Base-by-base conservation (phyloP, 2,888 invertebrate species). In the Orchesellides sinensis region DNA sequence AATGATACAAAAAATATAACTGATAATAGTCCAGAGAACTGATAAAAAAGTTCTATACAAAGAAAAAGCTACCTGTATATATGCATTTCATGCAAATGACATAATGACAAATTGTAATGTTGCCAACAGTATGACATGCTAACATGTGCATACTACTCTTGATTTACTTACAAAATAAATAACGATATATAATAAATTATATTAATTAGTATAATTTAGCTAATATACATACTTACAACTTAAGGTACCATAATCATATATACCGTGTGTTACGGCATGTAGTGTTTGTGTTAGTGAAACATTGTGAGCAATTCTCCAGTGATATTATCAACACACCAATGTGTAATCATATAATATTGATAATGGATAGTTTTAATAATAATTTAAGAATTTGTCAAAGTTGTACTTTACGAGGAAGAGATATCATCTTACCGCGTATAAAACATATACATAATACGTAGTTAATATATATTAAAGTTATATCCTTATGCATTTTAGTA, bases 261-360 rank as follows among this genome's bases (percentile, higher is more conserved):
- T n/a, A n/a, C n/a, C n/a, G n/a, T n/a, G n/a, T n/a, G n/a, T n/a
- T n/a, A n/a, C n/a, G n/a, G 54, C 54, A 54, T 35, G 21, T 25
- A 59, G 21, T 19, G 49, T 49, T 21, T 21, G 19, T 49, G 49
- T 49, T 59, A 17, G 84, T 69, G 84, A 84, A 77, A 85, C 77
- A 85, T 83, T 83, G 85, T 85, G 85, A 85, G 85, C 85, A 85
- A 85, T 84, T 85, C 83, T 85, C 85, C 80, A 85, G 85, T 85
- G 85, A 85, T 85, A 85, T 85, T 85, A 85, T 83, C 73, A 69
- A 68, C 80, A 85, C 85, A 85, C 85, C 83, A 85, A 83, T 80
- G 85, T 85, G 80, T 83, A 85, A 84, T 84, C 78, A 72, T 77
- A 70, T 45, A 40, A 65, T 54, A 52, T 45, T 45, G n/a, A 47